Evolutionary conservation across 2,113 vertebrate genomes (phyloP).

Genomic region (Hiodon alosoides): DNA sequence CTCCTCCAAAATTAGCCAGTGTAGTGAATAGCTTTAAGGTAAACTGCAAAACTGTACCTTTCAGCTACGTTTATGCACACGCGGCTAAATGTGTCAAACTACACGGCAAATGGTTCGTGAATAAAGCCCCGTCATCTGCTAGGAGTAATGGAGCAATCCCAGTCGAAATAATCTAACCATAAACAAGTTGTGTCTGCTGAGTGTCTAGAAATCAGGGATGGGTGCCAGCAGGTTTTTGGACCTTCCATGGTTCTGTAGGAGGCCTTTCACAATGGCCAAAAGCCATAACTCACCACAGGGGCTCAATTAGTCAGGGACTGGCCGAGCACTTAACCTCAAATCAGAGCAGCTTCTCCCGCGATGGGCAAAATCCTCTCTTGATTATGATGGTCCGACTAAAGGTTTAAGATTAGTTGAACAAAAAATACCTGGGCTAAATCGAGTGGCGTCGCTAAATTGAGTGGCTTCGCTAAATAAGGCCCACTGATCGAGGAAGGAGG

Average conservation of each 20-base stretch:
- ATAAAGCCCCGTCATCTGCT: not conserved
- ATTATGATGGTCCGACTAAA: not conserved
- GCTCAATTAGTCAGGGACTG: not conserved
- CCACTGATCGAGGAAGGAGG: no score
- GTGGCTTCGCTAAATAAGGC: no score
- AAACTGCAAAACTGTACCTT: slow-evolving; percentile 47
- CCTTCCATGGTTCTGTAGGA: not conserved
- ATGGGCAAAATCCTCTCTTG: not conserved
- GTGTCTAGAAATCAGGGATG: not conserved
- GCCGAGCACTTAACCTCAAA: not conserved
- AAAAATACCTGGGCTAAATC: no score
- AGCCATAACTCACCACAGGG: not conserved
- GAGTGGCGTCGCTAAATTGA: no score
- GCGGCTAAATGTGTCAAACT: no score
- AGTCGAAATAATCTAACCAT: not conserved
- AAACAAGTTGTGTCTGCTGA: not conserved
- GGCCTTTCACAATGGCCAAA: not conserved
- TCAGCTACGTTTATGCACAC: slow-evolving; percentile 23
- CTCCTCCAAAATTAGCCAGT: slow-evolving; percentile 56
- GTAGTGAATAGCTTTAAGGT: slow-evolving; percentile 45
- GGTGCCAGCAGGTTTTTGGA: not conserved
- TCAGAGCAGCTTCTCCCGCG: not conserved
- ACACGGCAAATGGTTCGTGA: not conserved
- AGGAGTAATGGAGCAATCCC: not conserved
- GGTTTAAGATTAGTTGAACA: no score